Evolutionary conservation across 2,888 invertebrate species (phyloP).

Genomic region (Volucella bombylans): DNA sequence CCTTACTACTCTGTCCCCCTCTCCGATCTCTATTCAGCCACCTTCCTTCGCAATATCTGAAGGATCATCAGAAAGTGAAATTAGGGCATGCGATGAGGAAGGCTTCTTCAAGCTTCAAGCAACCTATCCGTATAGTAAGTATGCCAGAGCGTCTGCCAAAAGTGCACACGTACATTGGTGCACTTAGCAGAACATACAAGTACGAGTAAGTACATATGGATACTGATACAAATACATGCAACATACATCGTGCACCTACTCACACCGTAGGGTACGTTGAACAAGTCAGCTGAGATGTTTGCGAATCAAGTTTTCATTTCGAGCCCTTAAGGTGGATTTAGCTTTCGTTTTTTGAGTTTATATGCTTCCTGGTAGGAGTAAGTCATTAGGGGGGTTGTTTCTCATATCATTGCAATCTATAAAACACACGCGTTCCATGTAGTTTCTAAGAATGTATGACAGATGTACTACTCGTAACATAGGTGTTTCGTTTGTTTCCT

Average conservation of each 20-base stretch:
- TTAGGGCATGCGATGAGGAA: slow-evolving; percentile 68
- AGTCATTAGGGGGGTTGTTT: no score
- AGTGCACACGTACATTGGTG: slow-evolving; percentile 47
- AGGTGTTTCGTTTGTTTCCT: no score
- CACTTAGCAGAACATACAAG: slow-evolving; percentile 30
- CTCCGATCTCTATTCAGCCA: no score
- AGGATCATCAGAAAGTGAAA: slow-evolving; percentile 37
- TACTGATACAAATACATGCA: no score
- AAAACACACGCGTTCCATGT: no score
- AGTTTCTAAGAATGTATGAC: no score
- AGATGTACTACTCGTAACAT: no score
- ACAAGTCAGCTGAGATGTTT: slow-evolving; percentile 39
- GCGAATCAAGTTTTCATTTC: slow-evolving; percentile 63
- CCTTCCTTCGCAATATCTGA: not conserved
- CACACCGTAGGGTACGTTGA: slow-evolving; percentile 24
- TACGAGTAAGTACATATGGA: not conserved
- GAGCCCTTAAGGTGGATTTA: slow-evolving; percentile 39
- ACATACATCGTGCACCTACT: not conserved
- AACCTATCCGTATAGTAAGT: slow-evolving; percentile 2
- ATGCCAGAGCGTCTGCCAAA: slow-evolving; percentile 8
- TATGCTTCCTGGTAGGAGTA: slow-evolving; percentile 13
- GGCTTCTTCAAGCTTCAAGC: slow-evolving; percentile 53
- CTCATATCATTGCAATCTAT: no score
- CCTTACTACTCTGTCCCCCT: no score
- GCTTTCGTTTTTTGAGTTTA: not conserved